A percentile compares a stretch with the other conserved stretches of the same genome.
phyloP scores from a whole-genome alignment of 2,888 invertebrate species.

The Gymnosoma rotundatum region DNA sequence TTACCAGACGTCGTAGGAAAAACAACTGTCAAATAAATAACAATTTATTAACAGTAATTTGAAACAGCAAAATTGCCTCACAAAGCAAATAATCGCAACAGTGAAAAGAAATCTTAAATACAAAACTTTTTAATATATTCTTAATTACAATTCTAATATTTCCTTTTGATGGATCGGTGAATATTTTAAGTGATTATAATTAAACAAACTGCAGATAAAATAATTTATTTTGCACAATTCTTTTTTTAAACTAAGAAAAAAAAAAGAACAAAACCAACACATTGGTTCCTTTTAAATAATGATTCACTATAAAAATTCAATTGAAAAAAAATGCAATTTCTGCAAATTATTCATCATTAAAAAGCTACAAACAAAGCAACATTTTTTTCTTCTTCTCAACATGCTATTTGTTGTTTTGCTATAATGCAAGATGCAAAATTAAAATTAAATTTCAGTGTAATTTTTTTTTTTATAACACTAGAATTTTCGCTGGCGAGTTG shows the following conservation, averaged over 20 bases:
- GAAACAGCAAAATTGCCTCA: neutral
- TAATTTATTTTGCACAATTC: neutral
- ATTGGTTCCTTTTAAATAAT: neutral
- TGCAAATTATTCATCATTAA: constrained; percentile 51
- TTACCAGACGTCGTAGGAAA: too few species aligned
- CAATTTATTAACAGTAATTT: too few species aligned
- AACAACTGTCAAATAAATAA: too few species aligned
- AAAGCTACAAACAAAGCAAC: constrained; percentile 1
- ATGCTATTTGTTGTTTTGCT: neutral
- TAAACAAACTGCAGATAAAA: constrained; percentile 27
- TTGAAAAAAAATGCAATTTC: constrained; percentile 59
- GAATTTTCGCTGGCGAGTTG: constrained; percentile 45
- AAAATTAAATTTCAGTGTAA: constrained; percentile 63
- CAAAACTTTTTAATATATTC: constrained; percentile 38
- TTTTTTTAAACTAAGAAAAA: too few species aligned
- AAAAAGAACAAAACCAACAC: too few species aligned
- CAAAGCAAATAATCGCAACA: neutral
- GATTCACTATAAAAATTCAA: constrained; percentile 29
- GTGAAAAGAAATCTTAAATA: neutral
- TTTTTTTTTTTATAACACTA: constrained; percentile 38
- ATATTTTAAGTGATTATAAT: constrained; percentile 44
- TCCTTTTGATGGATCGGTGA: constrained; percentile 50
- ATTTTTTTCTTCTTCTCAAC: constrained; percentile 15
- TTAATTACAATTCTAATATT: constrained; percentile 64
- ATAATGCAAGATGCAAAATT: constrained; percentile 38